Percentiles rank a stretch among this genome's conserved stretches.
phyloP scores from a whole-genome alignment of 2,113 vertebrate species.

The Petrocephalus microphthalmus region DNA sequence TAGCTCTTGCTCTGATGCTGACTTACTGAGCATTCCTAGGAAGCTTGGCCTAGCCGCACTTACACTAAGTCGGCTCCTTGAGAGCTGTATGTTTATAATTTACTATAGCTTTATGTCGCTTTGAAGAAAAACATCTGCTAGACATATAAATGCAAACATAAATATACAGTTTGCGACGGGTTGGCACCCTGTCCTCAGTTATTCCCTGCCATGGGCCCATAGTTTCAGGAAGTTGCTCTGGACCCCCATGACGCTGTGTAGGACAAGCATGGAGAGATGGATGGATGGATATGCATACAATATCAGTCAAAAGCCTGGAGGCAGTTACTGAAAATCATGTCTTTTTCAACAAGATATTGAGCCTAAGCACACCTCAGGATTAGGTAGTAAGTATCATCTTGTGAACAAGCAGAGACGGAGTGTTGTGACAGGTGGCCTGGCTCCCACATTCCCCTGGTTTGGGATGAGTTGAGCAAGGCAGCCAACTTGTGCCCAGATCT shows the following conservation, averaged over 20 bases:
- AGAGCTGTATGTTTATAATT: not conserved
- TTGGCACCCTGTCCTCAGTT: not conserved
- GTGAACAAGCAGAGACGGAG: not conserved
- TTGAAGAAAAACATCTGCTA: not conserved
- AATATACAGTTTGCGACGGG: not conserved
- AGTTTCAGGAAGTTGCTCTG: not conserved
- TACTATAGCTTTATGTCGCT: not conserved
- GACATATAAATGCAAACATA: not conserved
- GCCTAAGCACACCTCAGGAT: not conserved
- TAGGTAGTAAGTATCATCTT: not conserved
- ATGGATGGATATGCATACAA: not conserved
- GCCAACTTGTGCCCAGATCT: not conserved
- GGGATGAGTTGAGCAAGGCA: not conserved
- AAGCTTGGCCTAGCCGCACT: not conserved
- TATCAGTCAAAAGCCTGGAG: not conserved
- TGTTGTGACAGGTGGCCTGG: not conserved
- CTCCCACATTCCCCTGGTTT: not conserved
- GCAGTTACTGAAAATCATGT: not conserved
- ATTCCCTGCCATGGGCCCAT: not conserved
- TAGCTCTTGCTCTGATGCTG: not conserved
- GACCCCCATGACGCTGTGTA: not conserved
- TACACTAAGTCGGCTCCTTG: not conserved
- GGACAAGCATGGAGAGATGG: not conserved
- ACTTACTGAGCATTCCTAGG: not conserved
- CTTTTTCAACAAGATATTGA: not conserved